Evolutionary conservation across 2,888 invertebrate genomes (phyloP), one percentile per base, ranked within the genome.

Genomic region (Drosophila dives): DNA sequence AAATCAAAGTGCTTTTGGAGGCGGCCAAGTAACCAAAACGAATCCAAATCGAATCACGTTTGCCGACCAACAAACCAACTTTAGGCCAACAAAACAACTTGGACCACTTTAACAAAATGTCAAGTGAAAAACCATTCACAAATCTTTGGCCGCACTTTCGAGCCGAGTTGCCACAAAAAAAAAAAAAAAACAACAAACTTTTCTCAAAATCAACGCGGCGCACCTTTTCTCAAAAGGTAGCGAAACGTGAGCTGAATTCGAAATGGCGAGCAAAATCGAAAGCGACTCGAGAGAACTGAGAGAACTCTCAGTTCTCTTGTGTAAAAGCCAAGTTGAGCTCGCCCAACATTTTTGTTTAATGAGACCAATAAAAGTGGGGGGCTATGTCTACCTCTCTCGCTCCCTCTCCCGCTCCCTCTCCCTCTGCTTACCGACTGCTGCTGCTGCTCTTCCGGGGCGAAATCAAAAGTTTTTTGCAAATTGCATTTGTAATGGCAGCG

Each of bases 401-500:
- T 45, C n/a, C 20, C 45, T n/a, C 20, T n/a, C 42, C 15, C 74
- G 7, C 6, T 1, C 29, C 29, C 29, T 29, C 29, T 6, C 5
- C 29, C 29, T 6, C 26, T 54, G 45, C 23, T 40, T 15, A 40
- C n/a, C 45, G 45, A 38, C 51, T 53, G 36, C 23, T 38, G 36
- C 23, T 38, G 26, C 4, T 38, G 45, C 60, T 29, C 29, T 29
- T 29, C 29, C 29, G 29, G 29, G 66, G 65, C 74, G 76, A 89
- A 85, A 89, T 85, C 90, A 85, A 89, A 85, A 85, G 90, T 85
- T 85, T 87, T 75, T 72, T 72, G 72, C 79, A 85, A 85, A 85
- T 85, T 90, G 90, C 85, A 87, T 90, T 85, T 85, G 90, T 77
- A 89, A 84, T 83, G 81, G 84, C 81, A 80, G 72, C 72, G 89